Evolutionary conservation across 1,140 invertebrate species (phyloP), one percentile per base, ranked within the genome.

Genomic region (Chironomus tepperi): DNA sequence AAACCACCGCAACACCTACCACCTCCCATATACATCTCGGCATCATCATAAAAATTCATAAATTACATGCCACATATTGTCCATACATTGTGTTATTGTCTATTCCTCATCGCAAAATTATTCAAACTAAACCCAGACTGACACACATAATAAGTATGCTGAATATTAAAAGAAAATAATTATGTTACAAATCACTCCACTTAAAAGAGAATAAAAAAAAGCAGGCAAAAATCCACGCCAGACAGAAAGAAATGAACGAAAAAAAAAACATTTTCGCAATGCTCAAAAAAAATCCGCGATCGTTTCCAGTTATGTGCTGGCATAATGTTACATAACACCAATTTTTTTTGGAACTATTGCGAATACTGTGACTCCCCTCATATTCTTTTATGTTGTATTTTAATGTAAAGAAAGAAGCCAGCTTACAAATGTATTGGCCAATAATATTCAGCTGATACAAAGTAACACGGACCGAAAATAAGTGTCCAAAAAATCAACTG

Each of bases 81-180:
- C 24, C 24, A 34, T 34, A 34, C 24, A 34, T 34, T 34, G 24
- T 34, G 24, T 34, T 34, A 34, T 34, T 34, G 24, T 34, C 24
- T 34, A 34, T 34, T 34, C 24, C 24, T 34, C 24, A 34, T 34
- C 24, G 24, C 24, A 34, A 34, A 34, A 34, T 2, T 34, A 34
- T 34, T 5, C 24, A 34, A 34, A 34, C 24, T 34, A 34, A 34
- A 34, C 24, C 24, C 47, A 57, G 47, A 57, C 47, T 57, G 47
- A 57, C 47, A 57, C 47, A 57, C 12, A 57, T 57, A 57, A 57
- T 57, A 57, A 57, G 47, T n/a, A 57, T 57, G 47, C 47, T 5
- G n/a, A 57, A 57, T 57, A 34, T 12, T 57, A n/a, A n/a, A 57
- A 57, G 47, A 57, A n/a, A 57, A 57, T 57, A 57, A 57, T 57